These are phyloP conservation scores for Cuculus canorus DNA, from an alignment of 2,797 vertebrate genomes.

Conservation along the genomic window DNA sequence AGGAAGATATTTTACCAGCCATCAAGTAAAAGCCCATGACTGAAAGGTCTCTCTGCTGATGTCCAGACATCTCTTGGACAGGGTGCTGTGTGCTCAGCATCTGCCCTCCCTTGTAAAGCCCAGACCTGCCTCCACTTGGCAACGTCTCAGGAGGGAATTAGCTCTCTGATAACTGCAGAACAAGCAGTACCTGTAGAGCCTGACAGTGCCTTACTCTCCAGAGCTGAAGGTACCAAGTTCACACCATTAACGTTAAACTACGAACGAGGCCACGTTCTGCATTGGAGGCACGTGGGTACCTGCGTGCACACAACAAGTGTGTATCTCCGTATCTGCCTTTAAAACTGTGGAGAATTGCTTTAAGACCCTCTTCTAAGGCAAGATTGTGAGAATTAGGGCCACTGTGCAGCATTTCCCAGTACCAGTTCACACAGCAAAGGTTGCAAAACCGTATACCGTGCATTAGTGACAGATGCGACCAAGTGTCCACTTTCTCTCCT, in stretches of 20 bases:
- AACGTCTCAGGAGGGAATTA: background rate
- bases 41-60: background rate
- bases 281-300: accelerated
- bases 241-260: accelerated
- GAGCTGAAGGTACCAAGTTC: background rate
- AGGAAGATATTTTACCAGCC: background rate
- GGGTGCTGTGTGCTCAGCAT: background rate
- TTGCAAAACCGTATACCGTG: background rate
- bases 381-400: background rate
- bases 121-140: background rate
- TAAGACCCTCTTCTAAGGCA: background rate
- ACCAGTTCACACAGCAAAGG: background rate
- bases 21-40: background rate
- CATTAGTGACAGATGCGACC: background rate
- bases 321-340: background rate
- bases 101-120: background rate
- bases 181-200: background rate
- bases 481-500: background rate
- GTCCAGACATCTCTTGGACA: background rate
- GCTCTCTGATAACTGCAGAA: background rate
- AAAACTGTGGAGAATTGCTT: background rate
- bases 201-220: background rate
- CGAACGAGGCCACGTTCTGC: accelerated
- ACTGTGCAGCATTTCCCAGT: background rate
- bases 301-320: no score